Base-by-base conservation (phyloP, 2,797 vertebrate genomes). In the Spinus olivaceus region DNA sequence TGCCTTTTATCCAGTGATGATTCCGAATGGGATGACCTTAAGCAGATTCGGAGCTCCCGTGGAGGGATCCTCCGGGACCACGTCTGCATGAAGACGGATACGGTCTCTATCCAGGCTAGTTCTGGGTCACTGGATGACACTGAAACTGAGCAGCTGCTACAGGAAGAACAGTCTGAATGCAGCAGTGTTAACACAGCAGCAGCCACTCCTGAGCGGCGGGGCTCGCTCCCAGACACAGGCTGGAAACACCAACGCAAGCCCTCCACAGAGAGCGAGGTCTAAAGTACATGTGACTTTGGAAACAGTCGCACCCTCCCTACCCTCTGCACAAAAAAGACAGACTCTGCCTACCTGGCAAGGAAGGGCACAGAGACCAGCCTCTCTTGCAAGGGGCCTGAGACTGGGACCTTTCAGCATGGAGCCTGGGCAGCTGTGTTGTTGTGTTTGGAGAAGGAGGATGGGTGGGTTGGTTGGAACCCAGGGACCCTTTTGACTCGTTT, bases 51-150 rank as follows among this genome's bases (percentile, higher is more conserved):
- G 92, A 98, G 98, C 44, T 99, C 99, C 21, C 98, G 99, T 22
- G 99, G 98, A 59, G 98, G 99, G 64, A 99, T 99, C 71, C 98
- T 99, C 53, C 98, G 98, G 65, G 98, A 98, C 90, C 99, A 99
- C 4, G 98, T 99, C 82, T 99, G 99, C 98, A 99, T 99, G 98
- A 99, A 99, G 96, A 99, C 99, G 0, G 99, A 99, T 96, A 99
- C 99, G 0, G 99, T 99, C 95, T 99, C 99, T 83, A 98, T 99
- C 95, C 99, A 99, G 98, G 98, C 99, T 94, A 99, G 99, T 97
- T 99, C 99, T 53, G 99, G 98, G 51, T 99, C 99, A 22, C 98
- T 99, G 71, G 99, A 99, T 56, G 99, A 99, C 90, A 99, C 98
- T 0, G 99, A 99, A 98, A 99, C 98, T 4, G 99, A 99, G 98